Evolutionary conservation across 2,797 vertebrate species (phyloP), one percentile per base, ranked within the genome.

Genomic region (Neomorphus geoffroyi): DNA sequence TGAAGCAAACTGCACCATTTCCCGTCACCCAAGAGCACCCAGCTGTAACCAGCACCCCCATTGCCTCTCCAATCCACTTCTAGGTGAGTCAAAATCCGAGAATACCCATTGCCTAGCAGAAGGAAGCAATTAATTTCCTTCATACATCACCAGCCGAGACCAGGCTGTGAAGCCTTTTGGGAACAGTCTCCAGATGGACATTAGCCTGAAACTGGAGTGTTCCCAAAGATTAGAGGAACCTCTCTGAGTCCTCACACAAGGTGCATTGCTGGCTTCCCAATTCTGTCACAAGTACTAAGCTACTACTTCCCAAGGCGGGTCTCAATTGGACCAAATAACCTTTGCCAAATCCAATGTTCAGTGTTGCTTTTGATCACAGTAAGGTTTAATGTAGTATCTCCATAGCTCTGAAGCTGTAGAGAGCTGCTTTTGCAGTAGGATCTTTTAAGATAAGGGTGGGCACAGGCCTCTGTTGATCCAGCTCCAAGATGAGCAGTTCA

Each of bases 21-120:
- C 70, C 50, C 46, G 69, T 57, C 82, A 23, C 45, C 57, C 33
- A 71, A 50, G 46, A 82, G 56, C 43, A 15, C 66, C 54, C 66
- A 93, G 58, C 65, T 92, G 87, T 69, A 57, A 72, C 19, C 45
- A 90, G 46, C 77, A 57, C 2, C 18, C 43, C 41, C 21, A 2
- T 33, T 80, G 41, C 39, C 74, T 45, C 61, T 83, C 82, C 77
- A 83, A 2, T 46, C 43, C 60, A 53, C 46, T 84, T 84, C n/a
- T 83, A 87, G 61, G 88, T 89, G 90, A 95, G 88, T 95, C 92
- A 94, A 3, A 89, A 65, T 92, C 79, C 71, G 60, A 89, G 56
- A 70, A 90, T 69, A 86, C 17, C 7, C 5, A 35, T 54, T 78
- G 35, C 30, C 30, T 30, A 75, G 53, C 0, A 0, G 37, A 83